These are phyloP conservation scores for Fistularia tabacaria DNA, from an alignment of 2,797 vertebrate genomes.

Conservation along the genomic window DNA sequence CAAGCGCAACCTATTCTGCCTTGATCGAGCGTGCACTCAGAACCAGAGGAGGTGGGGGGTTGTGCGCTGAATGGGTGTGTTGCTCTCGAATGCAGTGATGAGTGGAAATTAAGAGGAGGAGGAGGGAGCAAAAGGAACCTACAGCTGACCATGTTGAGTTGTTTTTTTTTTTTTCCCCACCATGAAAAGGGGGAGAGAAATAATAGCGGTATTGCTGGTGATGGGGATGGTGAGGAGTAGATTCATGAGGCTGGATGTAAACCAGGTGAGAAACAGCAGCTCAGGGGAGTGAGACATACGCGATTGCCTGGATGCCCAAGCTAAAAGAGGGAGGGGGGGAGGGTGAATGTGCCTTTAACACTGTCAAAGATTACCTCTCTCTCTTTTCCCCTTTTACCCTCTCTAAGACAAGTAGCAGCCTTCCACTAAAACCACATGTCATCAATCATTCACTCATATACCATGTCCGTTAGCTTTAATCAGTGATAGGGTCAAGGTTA, in stretches of 20 bases:
- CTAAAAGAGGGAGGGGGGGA: neutral
- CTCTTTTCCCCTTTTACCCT: slow-evolving; percentile 11
- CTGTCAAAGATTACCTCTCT: no score
- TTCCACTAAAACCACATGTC: slow-evolving; percentile 12
- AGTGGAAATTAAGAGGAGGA: slow-evolving; percentile 22
- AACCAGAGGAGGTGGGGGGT: slow-evolving; percentile 37
- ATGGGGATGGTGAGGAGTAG: neutral
- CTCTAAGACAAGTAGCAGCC: slow-evolving; percentile 10
- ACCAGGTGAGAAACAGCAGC: neutral
- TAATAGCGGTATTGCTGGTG: slow-evolving; percentile 9
- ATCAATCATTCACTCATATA: slow-evolving; percentile 44
- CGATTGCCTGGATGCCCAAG: slow-evolving; percentile 1
- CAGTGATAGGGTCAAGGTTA: slow-evolving; percentile 22
- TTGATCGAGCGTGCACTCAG: slow-evolving; percentile 39
- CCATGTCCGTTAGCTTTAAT: slow-evolving; percentile 26
- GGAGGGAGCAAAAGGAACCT: neutral
- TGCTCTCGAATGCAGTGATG: slow-evolving; percentile 48
- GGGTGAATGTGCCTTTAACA: neutral
- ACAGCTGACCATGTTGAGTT: no score
- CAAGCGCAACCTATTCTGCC: slow-evolving; percentile 12
- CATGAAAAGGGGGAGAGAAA: neutral
- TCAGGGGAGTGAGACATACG: slow-evolving; percentile 2
- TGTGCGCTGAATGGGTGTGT: slow-evolving; percentile 32
- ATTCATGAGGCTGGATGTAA: no score
- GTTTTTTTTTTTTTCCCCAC: no score